Evolutionary conservation across 1,140 invertebrate species (phyloP), one percentile per base, ranked within the genome.

Genomic region (Bombus soroeensis): DNA sequence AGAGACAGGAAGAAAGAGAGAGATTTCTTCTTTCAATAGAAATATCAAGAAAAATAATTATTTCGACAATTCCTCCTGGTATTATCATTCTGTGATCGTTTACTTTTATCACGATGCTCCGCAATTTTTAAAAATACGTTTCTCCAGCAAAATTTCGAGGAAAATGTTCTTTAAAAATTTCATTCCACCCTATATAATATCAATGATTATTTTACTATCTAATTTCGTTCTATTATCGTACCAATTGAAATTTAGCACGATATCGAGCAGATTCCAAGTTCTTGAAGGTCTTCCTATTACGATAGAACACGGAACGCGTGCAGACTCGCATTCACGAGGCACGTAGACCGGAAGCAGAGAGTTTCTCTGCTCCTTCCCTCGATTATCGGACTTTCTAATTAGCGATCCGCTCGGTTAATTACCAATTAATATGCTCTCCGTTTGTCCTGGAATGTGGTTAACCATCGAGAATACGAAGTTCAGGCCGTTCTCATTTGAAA

Each of bases 361-460:
- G n/a, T 13, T 13, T 25, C n/a, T 18, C 34, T 5, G 75, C 28
- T 13, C 41, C 15, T 39, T 59, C 47, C 39, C 12, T 64, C 59
- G 41, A 83, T 83, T 87, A 90, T 85, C 79, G 47, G 34, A 75
- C 73, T 76, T 39, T 88, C 43, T 85, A 90, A 90, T 90, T 90
- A 90, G 72, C 86, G 78, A 53, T 70, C 25, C 75, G 59, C 37
- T 53, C 76, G 64, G 77, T 88, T 90, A 90, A 90, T 88, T 71
- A 81, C 66, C 84, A 80, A 89, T 89, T 89, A 89, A 89, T 87
- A 78, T 34, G 57, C 59, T 59, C 66, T 32, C 2, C 34, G 28
- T 81, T 59, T 71, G 28, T 80, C 34, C 37, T 41, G 57, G 13
- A 62, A 6, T 32, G 57, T 18, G 39, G 41, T 32, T 70, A 53